Base-by-base conservation (phyloP, 1,140 invertebrate genomes). In the Nymphalis io region DNA sequence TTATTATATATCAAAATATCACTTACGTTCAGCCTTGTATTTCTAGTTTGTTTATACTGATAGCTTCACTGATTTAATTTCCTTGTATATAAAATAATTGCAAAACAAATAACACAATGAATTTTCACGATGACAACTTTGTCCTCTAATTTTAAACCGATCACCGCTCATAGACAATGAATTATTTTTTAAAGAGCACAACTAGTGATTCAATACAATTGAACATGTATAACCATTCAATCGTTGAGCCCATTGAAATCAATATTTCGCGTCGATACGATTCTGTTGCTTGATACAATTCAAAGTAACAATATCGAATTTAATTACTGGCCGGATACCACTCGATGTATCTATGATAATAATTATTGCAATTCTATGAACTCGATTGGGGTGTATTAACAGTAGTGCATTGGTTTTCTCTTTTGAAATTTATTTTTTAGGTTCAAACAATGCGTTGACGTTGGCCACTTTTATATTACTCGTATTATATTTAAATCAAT, bases 251-350 rank as follows among this genome's bases (percentile, higher is more conserved):
- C n/a, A 44, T 44, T 44, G 40, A 44, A 44, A 44, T 44, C 40
- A 44, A 44, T 44, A 44, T 44, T 44, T 44, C 13, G 40, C 40
- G 11, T 44, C 40, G 40, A 44, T 15, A 15, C 40, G 40, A n/a
- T 10, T 3, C 40, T 44, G 40, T 42, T 33, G 27, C 27, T 44
- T 13, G 12, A 44, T 44, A 13, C 40, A 44, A 48, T 48, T 11
- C 46, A 48, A 48, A 48, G 46, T 48, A 16, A 42, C 40, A 42
- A 42, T 42, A 42, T n/a, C 12, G 40, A 16, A 48, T 48, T 48
- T 48, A 48, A 48, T 48, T 48, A 48, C 46, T 18, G 16, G 15
- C 46, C 46, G n/a, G 13, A 12, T 18, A 18, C 46, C 16, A 48
- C 46, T 48, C 46, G 8, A 48, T 48, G 15, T 48, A 48, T 48